phyloP scores from a whole-genome alignment of 1,140 invertebrate genomes.

The Trichonephila clavipes region DNA sequence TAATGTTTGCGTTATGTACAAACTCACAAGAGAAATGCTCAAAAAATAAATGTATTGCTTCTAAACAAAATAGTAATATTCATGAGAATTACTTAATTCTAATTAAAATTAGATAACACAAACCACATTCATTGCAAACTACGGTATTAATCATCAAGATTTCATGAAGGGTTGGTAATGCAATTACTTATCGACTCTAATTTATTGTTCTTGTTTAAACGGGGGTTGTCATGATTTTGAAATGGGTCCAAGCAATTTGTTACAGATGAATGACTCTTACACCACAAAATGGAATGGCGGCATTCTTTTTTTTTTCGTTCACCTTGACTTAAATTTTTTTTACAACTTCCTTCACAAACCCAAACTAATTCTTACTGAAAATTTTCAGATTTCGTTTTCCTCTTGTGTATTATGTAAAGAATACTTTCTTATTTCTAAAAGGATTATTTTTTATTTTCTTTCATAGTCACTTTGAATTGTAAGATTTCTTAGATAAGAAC shows the following conservation, averaged over 20 bases:
- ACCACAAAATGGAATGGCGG: background rate
- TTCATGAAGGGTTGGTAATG: no score
- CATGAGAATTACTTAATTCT: background rate
- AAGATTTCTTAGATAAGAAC: no score
- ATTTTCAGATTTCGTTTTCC: background rate
- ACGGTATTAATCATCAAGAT: no score
- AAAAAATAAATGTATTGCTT: no score
- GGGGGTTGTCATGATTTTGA: background rate
- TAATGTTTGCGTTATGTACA: no score
- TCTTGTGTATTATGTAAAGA: background rate
- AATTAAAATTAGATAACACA: background rate
- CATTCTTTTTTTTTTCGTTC: background rate
- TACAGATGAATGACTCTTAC: background rate
- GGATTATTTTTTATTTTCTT: no score
- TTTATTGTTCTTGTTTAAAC: background rate
- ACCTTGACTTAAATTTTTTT: slow-evolving; percentile 33
- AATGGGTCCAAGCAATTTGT: background rate
- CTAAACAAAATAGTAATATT: no score
- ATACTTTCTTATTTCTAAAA: no score
- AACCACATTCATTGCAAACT: background rate
- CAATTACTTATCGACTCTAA: background rate
- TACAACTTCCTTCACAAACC: background rate
- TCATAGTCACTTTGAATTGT: no score
- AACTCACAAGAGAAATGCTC: no score
- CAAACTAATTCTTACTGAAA: background rate